These are phyloP conservation scores for Cydia pomonella DNA, from an alignment of 1,140 invertebrate genomes.

Conservation along the genomic window DNA sequence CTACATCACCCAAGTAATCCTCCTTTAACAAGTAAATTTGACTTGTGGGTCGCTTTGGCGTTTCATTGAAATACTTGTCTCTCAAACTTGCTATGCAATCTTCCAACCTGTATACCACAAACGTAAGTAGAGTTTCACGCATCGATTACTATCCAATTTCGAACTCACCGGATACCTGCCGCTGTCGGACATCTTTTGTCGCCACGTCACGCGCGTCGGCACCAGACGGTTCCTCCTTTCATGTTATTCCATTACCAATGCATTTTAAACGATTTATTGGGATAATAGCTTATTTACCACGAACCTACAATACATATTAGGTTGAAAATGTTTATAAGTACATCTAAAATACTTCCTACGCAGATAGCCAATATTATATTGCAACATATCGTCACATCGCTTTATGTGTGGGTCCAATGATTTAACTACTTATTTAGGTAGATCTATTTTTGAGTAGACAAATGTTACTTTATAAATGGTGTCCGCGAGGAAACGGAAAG, in stretches of 20 bases:
- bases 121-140: slow-evolving; percentile 62
- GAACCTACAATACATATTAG: neutral
- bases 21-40: too few species aligned
- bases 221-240: slow-evolving; percentile 25
- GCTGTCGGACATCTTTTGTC: slow-evolving; percentile 62
- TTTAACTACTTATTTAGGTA: too few species aligned
- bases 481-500: too few species aligned
- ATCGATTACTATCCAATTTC: slow-evolving; percentile 74
- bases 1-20: too few species aligned
- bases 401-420: too few species aligned
- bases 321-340: neutral
- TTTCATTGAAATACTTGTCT: neutral
- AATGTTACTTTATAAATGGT: too few species aligned
- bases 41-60: too few species aligned
- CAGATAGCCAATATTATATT: too few species aligned
- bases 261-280: slow-evolving; percentile 9
- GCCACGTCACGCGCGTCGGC: slow-evolving; percentile 58
- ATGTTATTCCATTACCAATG: slow-evolving; percentile 22
- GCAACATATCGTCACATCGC: too few species aligned
- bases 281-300: neutral
- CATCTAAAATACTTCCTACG: too few species aligned
- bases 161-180: slow-evolving; percentile 62
- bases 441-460: too few species aligned
- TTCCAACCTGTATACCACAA: slow-evolving; percentile 33
- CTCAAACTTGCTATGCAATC: neutral